Conservation (phyloP, 1,140 invertebrate genomes). For the Macrobrachium rosenbergii region DNA sequence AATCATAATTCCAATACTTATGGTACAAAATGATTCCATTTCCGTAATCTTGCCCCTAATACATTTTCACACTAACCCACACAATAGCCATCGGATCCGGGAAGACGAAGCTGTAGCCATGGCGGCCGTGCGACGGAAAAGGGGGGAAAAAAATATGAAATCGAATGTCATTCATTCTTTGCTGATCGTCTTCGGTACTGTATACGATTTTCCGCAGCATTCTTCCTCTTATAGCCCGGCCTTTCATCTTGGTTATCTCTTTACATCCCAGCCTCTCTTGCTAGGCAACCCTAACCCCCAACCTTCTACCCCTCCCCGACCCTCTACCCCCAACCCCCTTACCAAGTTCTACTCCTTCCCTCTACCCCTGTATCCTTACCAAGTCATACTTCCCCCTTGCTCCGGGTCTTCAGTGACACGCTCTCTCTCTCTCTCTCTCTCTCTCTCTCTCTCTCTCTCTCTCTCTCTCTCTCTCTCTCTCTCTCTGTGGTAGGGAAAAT, state of each 20-base stretch:
- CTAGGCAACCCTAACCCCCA: not conserved
- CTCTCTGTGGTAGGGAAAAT: not conserved
- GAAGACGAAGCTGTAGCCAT: no score
- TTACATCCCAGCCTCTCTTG: not conserved
- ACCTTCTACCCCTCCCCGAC: not conserved
- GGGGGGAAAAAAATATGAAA: no score
- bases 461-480: conserved; percentile 13
- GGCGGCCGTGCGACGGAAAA: no score
- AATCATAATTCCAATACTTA: no score
- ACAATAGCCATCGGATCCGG: no score
- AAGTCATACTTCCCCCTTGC: not conserved
- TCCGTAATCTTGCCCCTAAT: no score
- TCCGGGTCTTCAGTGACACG: not conserved
- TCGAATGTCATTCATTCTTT: no score
- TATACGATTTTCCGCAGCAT: not conserved
- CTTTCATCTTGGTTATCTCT: not conserved
- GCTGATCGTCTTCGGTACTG: no score
- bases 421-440: conserved; percentile 24
- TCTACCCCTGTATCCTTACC: not conserved
- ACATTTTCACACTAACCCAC: no score
- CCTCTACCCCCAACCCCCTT: not conserved
- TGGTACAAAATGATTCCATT: no score
- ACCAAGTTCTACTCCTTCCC: not conserved
- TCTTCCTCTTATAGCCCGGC: not conserved
- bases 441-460: not conserved